Base-by-base conservation (phyloP, 2,888 invertebrate species). In the Eupithecia insigniata region DNA sequence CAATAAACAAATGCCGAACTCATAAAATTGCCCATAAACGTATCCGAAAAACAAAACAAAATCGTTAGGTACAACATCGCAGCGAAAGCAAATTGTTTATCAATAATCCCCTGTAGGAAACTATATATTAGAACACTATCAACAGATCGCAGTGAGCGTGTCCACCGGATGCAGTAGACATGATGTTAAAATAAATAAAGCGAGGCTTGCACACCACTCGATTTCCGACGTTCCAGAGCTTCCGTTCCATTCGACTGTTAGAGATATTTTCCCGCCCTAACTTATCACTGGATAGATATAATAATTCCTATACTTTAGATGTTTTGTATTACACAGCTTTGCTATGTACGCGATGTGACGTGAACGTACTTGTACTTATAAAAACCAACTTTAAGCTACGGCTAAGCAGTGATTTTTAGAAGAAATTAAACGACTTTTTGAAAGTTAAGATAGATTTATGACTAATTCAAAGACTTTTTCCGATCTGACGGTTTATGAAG, bases 111-210 rank as follows among this genome's bases (percentile, higher is more conserved):
- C 70, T 69, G 70, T 71, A 75, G 74, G 73, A 76, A 73, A 74
- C 82, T 78, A 86, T 86, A 85, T 80, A 83, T 86, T 81, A 85
- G 71, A 78, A 76, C 82, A 77, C 82, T 87, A 87, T 87, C 88
- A 83, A 81, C 81, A 86, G 84, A 88, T 87, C 84, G 85, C 79
- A 65, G 46, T 51, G 22, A 22, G 66, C 66, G 87, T 87, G 86
- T 86, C 87, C 84, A 80, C 88, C 90, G 92, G 92, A 92, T 87
- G 88, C 84, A 82, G 77, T 84, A 86, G 91, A 90, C 89, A 90
- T 90, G 90, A 91, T 88, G 90, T 91, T 91, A 87, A 92, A 92
- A 92, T 92, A 92, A 92, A 92, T 92, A 91, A 91, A 91, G 83
- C 81, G 78, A 78, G 73, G 77, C 77, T 75, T 85, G 83, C 83